phyloP scores from a whole-genome alignment of 2,113 vertebrate species.

The Gymnarchus niloticus region DNA sequence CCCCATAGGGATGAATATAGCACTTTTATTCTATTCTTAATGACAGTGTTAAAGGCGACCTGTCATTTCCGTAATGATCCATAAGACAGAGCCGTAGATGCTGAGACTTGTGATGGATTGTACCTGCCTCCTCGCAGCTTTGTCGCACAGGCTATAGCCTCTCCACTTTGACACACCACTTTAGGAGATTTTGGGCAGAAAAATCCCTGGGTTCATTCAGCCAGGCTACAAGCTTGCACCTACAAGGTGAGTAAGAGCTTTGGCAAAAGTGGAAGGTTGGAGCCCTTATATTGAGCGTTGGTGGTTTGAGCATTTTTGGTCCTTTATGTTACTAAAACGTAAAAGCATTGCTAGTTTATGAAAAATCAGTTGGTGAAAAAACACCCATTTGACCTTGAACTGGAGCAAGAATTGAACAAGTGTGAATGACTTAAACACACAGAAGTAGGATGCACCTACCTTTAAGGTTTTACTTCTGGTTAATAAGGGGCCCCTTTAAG shows the following conservation, averaged over 20 bases:
- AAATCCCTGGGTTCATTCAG: neutral
- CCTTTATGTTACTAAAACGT: neutral
- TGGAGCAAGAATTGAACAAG: neutral
- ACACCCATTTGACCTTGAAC: neutral
- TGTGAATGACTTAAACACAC: neutral
- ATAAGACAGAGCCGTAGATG: conserved; percentile 11
- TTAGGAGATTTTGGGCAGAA: neutral
- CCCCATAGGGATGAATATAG: neutral
- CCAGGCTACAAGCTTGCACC: neutral
- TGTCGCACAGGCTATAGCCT: neutral
- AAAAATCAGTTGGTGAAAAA: neutral
- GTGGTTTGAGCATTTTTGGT: neutral
- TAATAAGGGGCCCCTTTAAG: neutral
- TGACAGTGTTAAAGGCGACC: conserved; percentile 37
- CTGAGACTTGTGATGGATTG: conserved; percentile 14
- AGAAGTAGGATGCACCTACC: neutral
- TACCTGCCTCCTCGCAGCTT: neutral
- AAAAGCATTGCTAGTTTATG: neutral
- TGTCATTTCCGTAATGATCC: conserved; percentile 34
- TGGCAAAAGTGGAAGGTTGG: neutral
- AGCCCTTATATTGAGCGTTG: neutral
- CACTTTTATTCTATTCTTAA: neutral
- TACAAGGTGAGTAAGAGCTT: neutral
- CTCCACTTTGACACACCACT: neutral
- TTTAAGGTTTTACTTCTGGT: neutral